Evolutionary conservation across 1,140 invertebrate genomes (phyloP), one percentile per base, ranked within the genome.

Genomic region (Pseudomyrmex concolor): DNA sequence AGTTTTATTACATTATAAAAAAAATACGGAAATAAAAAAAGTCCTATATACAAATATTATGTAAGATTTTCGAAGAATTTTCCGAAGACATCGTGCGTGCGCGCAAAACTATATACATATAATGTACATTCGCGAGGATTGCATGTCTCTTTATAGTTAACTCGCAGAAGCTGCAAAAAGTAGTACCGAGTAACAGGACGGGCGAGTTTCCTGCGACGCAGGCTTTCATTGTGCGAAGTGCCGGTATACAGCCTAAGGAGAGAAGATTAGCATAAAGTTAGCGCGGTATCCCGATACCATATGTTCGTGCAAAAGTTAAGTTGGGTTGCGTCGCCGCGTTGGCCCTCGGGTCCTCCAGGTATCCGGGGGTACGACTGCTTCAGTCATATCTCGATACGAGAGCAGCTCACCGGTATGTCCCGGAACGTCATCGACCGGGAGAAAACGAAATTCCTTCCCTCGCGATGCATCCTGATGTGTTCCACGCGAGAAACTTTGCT

Each of bases 181-280:
- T 51, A 50, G 15, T 34, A 7, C 34, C 34, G 45, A 62, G 22
- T 70, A 70, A 70, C 19, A 15, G 43, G 15, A 43, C 43, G 34
- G 22, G 34, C 19, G 63, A 63, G 50, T 64, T 67, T 48, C 43
- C 13, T 2, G 22, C 12, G 25, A 55, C 25, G 54, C 12, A 45
- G 13, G 10, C 64, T 78, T 62, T 71, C 62, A 80, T 84, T 45
- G 50, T 67, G 55, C 10, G 81, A 66, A 77, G 57, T 50, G 17
- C 67, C 12, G 86, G 67, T 48, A 45, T 76, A 63, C 60, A 71
- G 55, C 57, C 84, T 55, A 89, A 89, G 66, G 67, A 88, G 86
- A 66, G 72, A 86, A 89, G 76, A 89, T 89, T 89, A 89, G 84
- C 88, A 89, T 89, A 89, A 89, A 89, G 88, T 89, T 89, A 89